Evolutionary conservation across 1,140 invertebrate species (phyloP).

Genomic region (Lordiphosa collinella): DNA sequence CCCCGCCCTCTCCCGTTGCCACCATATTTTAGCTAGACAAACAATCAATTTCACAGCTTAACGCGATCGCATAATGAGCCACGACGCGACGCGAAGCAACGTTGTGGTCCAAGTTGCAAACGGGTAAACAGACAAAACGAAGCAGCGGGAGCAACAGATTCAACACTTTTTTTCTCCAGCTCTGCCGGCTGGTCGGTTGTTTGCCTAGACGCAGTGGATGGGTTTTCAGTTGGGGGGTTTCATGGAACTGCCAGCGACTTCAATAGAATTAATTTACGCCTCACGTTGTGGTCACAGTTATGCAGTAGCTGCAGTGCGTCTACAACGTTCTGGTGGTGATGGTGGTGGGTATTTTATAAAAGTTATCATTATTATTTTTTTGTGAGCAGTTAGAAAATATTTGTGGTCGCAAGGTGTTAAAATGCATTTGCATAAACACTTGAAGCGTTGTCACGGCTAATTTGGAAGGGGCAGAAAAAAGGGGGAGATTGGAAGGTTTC

Average conservation of each 20-base stretch:
- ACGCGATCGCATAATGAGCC: slow-evolving; percentile 78
- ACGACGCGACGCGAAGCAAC: slow-evolving; percentile 26
- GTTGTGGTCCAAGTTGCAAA: slow-evolving; percentile 46
- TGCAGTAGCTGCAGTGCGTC: slow-evolving; percentile 15
- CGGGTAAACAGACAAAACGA: slow-evolving; percentile 41
- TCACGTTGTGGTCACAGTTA: slow-evolving; percentile 51
- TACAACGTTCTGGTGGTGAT: neutral
- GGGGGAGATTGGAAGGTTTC: neutral
- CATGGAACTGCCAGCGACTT: slow-evolving; percentile 74
- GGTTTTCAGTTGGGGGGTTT: slow-evolving; percentile 31
- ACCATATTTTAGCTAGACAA: slow-evolving; percentile 54
- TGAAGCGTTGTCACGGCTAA: slow-evolving; percentile 65
- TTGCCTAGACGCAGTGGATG: slow-evolving; percentile 28
- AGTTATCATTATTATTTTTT: slow-evolving; percentile 59
- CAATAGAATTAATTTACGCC: slow-evolving; percentile 79
- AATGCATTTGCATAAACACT: slow-evolving; percentile 79
- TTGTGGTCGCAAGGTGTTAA: slow-evolving; percentile 71
- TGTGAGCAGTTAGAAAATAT: slow-evolving; percentile 68
- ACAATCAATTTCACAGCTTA: slow-evolving; percentile 79
- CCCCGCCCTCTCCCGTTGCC: slow-evolving; percentile 2
- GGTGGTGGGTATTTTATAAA: slow-evolving; percentile 54
- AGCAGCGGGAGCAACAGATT: slow-evolving; percentile 55
- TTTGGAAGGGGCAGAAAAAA: slow-evolving; percentile 20
- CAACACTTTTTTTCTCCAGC: slow-evolving; percentile 63
- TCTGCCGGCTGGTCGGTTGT: slow-evolving; percentile 26